Base-by-base conservation (phyloP, 2,797 vertebrate genomes). In the Amphiprion clarkii region DNA sequence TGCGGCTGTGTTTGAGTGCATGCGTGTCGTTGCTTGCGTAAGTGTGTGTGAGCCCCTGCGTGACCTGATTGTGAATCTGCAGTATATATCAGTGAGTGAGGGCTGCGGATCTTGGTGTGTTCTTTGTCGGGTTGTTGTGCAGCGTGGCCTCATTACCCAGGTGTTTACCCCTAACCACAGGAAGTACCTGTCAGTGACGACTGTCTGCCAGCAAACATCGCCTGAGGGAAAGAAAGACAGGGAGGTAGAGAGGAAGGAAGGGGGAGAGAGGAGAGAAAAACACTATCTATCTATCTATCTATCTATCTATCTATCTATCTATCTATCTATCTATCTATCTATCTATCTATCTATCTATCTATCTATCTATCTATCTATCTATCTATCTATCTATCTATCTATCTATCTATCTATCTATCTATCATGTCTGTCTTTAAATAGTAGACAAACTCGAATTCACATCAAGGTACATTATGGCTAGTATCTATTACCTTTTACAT, bases 131-230 rank as follows among this genome's bases (percentile, higher is more conserved):
- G 74, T 78, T 93, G 85, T 92, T 88, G 91, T 92, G 94, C 77
- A 78, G 92, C 86, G 23, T 88, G 94, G 90, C 85, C 91, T 93
- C 92, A 92, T 94, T 96, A 95, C 94, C 94, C 92, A 94, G 76
- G 86, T 93, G 91, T 94, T 96, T 95, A 94, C 93, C 92, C 93
- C 90, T 88, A 92, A 93, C 93, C 87, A 95, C 94, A 95, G 95
- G 94, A 96, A 95, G 87, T 85, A 39, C 92, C 90, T 95, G 92
- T 96, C 95, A 90, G 94, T 88, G 91, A 74, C 83, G 90, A 90
- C 88, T 93, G 89, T 71, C 64, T 95, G 94, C 94, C 87, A 58
- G 77, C 75, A 87, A 88, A 94, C 79, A 92, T 83, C 74, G 92
- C 94, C 93, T 90, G 82, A 92, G 78, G 91, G 83, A 82, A 77